Conservation (phyloP, 2,113 vertebrate species). For the Gasterosteus nipponicus region DNA sequence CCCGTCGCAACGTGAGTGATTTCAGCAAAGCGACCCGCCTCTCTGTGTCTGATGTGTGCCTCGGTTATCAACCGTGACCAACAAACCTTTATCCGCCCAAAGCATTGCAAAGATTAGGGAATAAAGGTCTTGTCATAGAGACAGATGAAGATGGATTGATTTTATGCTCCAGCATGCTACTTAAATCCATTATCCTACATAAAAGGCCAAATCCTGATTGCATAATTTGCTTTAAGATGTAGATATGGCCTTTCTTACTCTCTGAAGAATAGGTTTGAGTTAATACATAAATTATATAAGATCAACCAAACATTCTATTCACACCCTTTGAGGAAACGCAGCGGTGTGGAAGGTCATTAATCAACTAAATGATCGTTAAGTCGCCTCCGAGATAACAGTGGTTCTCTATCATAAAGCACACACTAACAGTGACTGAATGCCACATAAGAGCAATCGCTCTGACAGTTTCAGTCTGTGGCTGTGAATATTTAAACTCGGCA, state of each 20-base stretch:
- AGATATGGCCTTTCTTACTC: constrained; percentile 11
- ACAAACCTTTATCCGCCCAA: not conserved
- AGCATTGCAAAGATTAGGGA: not conserved
- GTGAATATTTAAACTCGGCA: constrained; percentile 18
- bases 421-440: constrained; percentile 1
- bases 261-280: constrained; percentile 2
- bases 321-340: not conserved
- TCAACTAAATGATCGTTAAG: constrained; percentile 28
- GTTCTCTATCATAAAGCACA: constrained; percentile 17
- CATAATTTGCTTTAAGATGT: constrained; percentile 22
- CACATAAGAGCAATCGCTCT: constrained; percentile 28
- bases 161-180: not conserved
- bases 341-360: constrained; percentile 31
- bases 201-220: constrained; percentile 28
- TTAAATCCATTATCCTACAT: constrained; percentile 6
- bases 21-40: constrained; percentile 3
- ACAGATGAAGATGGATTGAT: constrained; percentile 14
- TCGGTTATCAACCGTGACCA: not conserved
- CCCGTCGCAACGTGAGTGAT: not conserved
- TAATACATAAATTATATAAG: constrained; percentile 3
- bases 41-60: not conserved
- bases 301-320: not conserved
- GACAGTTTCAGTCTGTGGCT: constrained; percentile 1
- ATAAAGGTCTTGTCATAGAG: not conserved
- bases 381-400: constrained; percentile 9